Evolutionary conservation across 2,797 vertebrate species (phyloP), one percentile per base, ranked within the genome.

Genomic region (Synaphobranchus kaupii): DNA sequence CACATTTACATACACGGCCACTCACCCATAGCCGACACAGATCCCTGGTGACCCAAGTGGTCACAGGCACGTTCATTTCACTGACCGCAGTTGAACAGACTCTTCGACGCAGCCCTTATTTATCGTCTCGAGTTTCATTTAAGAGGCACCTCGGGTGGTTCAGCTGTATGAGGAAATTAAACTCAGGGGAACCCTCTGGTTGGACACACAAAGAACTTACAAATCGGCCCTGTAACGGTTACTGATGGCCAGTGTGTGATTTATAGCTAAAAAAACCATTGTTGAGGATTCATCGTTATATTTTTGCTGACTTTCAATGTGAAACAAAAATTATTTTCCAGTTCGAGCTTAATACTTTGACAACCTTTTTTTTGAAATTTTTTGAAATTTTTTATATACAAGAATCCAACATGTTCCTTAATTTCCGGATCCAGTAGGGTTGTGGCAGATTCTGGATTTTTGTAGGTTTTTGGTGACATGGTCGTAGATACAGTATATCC

Each of bases 11-110:
- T 25, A 83, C 82, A 83, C 58, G 56, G 10, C 68, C 52, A 84
- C 66, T 87, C 86, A 87, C 31, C 81, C 81, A 44, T 71, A 60
- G 66, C 82, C 2, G 82, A 56, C 82, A 54, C 50, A 56, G 82
- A n/a, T 83, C 82, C 82, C 82, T 83, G 82, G n/a, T 25, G 82
- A 56, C 82, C 39, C 28, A 7, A 28, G 82, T 22, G 82, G 52
- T 83, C 82, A 10, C 82, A 56, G 82, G 50, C 52, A 3, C 47
- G 13, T 31, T 54, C 82, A 17, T 54, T 54, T 50, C 48, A 31
- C 47, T 12, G 34, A 84, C 56, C 39, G 10, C 82, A 83, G 82
- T 31, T 83, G 50, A 28, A 31, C 25, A n/a, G 80, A 8, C 47
- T 82, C 50, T 15, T 81, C 44, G 10, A 44, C 25, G 78, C 10